Evolutionary conservation across 2,888 invertebrate species (phyloP).

Genomic region (Amblyjoppa proteus): DNA sequence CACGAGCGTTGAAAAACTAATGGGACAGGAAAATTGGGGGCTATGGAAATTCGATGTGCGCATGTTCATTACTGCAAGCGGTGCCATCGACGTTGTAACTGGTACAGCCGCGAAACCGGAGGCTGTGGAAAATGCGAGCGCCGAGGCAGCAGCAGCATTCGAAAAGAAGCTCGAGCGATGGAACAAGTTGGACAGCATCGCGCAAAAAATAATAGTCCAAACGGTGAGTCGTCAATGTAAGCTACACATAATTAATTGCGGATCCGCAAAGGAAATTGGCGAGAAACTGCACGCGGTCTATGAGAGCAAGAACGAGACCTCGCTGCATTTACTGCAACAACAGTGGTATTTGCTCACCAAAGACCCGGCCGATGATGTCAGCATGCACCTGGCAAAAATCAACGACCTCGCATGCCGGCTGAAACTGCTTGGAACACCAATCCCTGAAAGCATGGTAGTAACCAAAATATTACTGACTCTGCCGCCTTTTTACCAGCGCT

Average conservation of each 20-base stretch:
- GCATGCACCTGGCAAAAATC: slow-evolving; percentile 69
- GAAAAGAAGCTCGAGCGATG: too few species aligned
- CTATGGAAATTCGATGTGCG: slow-evolving; percentile 50
- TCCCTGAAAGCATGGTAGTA: slow-evolving; percentile 63
- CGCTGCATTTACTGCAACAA: slow-evolving; percentile 69
- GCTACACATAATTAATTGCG: slow-evolving; percentile 71
- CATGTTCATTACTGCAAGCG: slow-evolving; percentile 25
- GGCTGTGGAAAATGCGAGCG: too few species aligned
- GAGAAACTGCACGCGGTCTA: slow-evolving; percentile 71
- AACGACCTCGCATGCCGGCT: slow-evolving; percentile 68
- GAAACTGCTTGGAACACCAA: slow-evolving; percentile 49
- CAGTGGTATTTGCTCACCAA: slow-evolving; percentile 64
- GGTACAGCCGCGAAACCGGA: too few species aligned
- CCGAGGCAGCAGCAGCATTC: too few species aligned
- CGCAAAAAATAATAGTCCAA: too few species aligned
- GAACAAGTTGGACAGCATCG: too few species aligned
- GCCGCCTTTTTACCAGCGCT: too few species aligned
- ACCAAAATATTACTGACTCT: slow-evolving; percentile 33
- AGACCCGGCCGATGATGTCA: slow-evolving; percentile 67
- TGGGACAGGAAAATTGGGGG: slow-evolving; percentile 45
- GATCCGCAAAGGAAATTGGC: slow-evolving; percentile 75
- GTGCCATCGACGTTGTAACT: neutral
- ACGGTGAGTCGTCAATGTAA: too few species aligned
- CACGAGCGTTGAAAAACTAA: slow-evolving; percentile 32
- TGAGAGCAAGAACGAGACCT: slow-evolving; percentile 73